These are phyloP conservation scores for Tetragnatha montana DNA, from an alignment of 2,888 invertebrate genomes.

Conservation along the genomic window DNA sequence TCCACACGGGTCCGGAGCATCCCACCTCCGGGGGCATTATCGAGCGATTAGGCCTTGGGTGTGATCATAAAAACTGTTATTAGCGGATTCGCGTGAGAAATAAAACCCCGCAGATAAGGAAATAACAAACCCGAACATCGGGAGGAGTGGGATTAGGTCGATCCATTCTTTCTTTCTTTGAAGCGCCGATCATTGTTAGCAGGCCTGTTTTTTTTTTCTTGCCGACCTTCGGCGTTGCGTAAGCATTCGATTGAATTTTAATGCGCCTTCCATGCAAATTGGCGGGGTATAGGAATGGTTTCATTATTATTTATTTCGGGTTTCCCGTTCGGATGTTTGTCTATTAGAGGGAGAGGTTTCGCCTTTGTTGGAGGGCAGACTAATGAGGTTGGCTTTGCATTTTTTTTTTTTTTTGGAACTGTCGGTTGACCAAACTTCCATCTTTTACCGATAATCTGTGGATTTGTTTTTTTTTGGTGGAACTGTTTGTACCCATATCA, in stretches of 20 bases:
- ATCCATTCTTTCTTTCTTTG: not conserved
- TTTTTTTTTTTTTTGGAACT: no score
- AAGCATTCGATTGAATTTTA: not conserved
- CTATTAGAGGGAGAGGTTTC: no score
- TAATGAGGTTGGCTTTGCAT: no score
- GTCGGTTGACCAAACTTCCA: no score
- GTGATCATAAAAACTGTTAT: conserved; percentile 56
- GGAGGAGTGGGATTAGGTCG: not conserved
- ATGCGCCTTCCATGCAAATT: not conserved
- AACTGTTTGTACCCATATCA: no score
- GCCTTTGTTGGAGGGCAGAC: no score
- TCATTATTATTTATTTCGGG: not conserved
- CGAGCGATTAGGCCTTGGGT: conserved; percentile 46
- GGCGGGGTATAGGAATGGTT: not conserved
- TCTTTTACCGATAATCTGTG: no score
- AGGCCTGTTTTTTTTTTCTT: not conserved
- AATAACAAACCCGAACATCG: conserved; percentile 10
- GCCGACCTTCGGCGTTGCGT: not conserved
- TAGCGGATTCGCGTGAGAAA: conserved; percentile 39
- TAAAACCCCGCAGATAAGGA: conserved; percentile 23
- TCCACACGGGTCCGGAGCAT: not conserved
- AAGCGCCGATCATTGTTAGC: not conserved
- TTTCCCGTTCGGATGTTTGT: not conserved
- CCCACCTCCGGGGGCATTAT: not conserved
- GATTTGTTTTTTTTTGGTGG: no score